phyloP scores from a whole-genome alignment of 2,113 vertebrate genomes.

The Gasterosteus nipponicus region DNA sequence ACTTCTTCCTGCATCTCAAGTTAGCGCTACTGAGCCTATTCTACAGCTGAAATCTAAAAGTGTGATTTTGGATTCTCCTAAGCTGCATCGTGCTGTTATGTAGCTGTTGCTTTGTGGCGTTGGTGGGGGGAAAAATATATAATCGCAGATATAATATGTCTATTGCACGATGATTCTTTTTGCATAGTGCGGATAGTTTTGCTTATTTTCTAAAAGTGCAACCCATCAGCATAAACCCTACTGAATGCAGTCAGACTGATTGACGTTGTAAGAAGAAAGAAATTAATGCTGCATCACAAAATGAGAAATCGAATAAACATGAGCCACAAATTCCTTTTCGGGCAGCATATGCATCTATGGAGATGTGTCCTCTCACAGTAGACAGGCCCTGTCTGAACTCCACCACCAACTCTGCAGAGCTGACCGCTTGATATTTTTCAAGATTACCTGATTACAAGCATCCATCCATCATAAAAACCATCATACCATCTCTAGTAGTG shows the following conservation, averaged over 20 bases:
- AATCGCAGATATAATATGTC: not conserved
- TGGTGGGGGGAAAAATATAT: no score
- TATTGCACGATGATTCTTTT: not conserved
- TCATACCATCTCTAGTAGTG: not conserved
- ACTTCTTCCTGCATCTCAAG: not conserved
- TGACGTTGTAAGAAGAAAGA: not conserved
- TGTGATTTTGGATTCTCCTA: not conserved
- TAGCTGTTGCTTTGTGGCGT: not conserved
- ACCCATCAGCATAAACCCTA: not conserved
- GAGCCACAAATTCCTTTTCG: not conserved
- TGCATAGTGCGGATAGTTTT: constrained; percentile 1
- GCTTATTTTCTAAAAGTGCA: constrained; percentile 14
- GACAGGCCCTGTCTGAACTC: not conserved
- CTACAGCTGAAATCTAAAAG: constrained; percentile 27
- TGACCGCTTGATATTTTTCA: not conserved
- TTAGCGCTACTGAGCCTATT: no score
- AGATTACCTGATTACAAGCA: not conserved
- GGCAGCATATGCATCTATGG: constrained; percentile 9
- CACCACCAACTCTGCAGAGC: constrained; percentile 27
- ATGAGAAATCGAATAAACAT: not conserved
- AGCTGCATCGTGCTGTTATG: not conserved
- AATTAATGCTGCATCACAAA: not conserved
- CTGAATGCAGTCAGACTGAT: not conserved
- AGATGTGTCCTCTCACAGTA: not conserved
- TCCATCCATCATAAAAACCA: not conserved